Conservation (phyloP, 2,888 invertebrate genomes). For the Meloe dianella region DNA sequence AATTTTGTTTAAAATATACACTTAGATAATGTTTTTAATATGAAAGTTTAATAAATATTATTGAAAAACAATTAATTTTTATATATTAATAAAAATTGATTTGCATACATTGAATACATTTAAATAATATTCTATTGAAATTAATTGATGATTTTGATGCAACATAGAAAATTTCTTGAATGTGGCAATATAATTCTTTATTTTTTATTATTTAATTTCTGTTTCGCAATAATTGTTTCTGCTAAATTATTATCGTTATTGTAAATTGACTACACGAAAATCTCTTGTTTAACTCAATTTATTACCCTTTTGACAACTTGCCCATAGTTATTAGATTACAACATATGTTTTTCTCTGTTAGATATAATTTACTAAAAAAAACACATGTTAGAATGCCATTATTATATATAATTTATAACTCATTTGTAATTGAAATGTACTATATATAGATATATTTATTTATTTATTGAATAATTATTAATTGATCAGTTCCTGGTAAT, state of each 20-base stretch:
- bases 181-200: not conserved
- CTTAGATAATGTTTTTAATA: too few relatives aligned
- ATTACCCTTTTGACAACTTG: constrained; percentile 6
- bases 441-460: constrained; percentile 9
- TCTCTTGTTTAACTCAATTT: not conserved
- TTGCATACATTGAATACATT: constrained; percentile 9
- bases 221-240: not conserved
- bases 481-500: constrained; percentile 15
- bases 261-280: not conserved
- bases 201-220: not conserved
- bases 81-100: constrained; percentile 25
- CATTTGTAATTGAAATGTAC: constrained; percentile 12
- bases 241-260: not conserved
- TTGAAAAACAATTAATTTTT: constrained; percentile 21
- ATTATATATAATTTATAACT: constrained; percentile 30
- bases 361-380: constrained; percentile 25
- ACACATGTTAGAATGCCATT: constrained; percentile 30
- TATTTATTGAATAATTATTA: constrained; percentile 12
- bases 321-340: constrained; percentile 33
- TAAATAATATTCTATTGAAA: not conserved
- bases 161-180: too few relatives aligned
- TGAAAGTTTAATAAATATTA: constrained; percentile 7
- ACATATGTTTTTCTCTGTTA: constrained; percentile 31
- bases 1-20: too few relatives aligned
- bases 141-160: not conserved